Percentiles rank a stretch among this genome's conserved stretches.
Conservation (phyloP, 2,113 vertebrate genomes). For the Nanger granti region DNA sequence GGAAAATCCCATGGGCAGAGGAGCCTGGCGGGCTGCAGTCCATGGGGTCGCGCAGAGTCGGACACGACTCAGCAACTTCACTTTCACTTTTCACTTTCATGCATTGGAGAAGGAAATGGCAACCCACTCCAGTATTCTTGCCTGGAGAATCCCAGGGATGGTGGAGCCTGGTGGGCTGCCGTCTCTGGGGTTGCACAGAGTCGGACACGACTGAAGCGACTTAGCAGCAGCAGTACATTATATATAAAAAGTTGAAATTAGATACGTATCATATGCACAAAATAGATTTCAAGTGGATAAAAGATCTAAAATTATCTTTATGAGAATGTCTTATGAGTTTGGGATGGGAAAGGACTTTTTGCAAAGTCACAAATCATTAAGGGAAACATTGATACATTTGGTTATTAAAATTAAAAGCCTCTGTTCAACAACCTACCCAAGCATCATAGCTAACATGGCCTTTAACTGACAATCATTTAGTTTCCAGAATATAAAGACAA, state of each 20-base stretch:
- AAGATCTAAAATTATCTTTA: not conserved
- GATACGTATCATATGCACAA: not conserved
- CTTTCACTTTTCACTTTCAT: no score
- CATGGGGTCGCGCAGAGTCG: accelerated
- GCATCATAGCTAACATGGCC: not conserved
- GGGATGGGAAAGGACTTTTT: not conserved
- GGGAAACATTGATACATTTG: not conserved
- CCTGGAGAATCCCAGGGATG: no score
- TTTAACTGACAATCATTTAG: not conserved
- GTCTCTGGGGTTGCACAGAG: no score
- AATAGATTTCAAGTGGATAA: not conserved
- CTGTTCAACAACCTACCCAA: not conserved
- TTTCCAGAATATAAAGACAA: not conserved
- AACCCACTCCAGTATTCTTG: no score
- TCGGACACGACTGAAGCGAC: no score
- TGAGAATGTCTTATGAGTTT: not conserved
- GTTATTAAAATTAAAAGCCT: conserved; percentile 2
- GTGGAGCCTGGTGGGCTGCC: no score
- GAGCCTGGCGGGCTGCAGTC: no score
- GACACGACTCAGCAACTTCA: no score
- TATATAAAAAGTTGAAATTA: not conserved
- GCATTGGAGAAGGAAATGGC: not conserved
- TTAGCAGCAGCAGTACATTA: not conserved
- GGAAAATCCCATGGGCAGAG: no score
- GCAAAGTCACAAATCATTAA: not conserved